Evolutionary conservation across 2,113 vertebrate species (phyloP).

Genomic region (Psettodes erumei): DNA sequence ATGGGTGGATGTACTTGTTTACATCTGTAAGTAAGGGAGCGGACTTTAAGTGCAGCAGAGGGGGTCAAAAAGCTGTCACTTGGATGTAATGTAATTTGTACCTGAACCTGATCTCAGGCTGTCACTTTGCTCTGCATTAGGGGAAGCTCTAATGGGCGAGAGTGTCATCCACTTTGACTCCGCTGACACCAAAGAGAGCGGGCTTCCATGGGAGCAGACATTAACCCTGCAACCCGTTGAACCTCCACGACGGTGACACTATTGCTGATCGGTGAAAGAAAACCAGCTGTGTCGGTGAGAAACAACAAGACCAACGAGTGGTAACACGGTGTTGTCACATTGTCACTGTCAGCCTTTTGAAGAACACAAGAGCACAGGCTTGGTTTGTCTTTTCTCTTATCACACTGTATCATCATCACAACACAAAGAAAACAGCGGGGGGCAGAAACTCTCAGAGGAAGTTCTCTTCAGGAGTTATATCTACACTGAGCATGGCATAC

Average conservation of each 20-base stretch:
- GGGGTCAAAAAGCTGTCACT: conserved; percentile 52
- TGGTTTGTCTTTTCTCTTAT: not conserved
- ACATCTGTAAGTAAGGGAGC: conserved; percentile 61
- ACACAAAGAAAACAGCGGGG: not conserved
- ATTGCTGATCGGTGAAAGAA: conserved; percentile 35
- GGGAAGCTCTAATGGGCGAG: conserved; percentile 27
- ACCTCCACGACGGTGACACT: conserved; percentile 27
- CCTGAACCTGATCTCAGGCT: conserved; percentile 52
- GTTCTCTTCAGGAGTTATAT: conserved; percentile 65
- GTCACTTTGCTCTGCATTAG: conserved; percentile 57
- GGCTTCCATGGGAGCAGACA: conserved; percentile 50
- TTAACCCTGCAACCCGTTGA: conserved; percentile 28
- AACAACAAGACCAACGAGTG: conserved; percentile 4
- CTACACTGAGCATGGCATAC: conserved; percentile 68
- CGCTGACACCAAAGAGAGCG: conserved; percentile 22
- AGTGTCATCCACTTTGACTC: conserved; percentile 41
- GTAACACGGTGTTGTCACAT: not conserved
- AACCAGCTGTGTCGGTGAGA: conserved; percentile 17
- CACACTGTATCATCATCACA: conserved; percentile 11
- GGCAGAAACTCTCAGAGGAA: conserved; percentile 22
- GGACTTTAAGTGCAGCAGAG: conserved; percentile 33
- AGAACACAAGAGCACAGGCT: conserved; percentile 6
- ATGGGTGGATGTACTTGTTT: conserved; percentile 32
- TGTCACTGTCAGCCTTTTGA: not conserved
- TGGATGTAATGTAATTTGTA: conserved; percentile 47